A percentile compares a stretch with the other conserved stretches of the same genome.
These are phyloP conservation scores for Phocoena sinus DNA, from an alignment of 2,113 vertebrate species.

Conservation along the genomic window DNA sequence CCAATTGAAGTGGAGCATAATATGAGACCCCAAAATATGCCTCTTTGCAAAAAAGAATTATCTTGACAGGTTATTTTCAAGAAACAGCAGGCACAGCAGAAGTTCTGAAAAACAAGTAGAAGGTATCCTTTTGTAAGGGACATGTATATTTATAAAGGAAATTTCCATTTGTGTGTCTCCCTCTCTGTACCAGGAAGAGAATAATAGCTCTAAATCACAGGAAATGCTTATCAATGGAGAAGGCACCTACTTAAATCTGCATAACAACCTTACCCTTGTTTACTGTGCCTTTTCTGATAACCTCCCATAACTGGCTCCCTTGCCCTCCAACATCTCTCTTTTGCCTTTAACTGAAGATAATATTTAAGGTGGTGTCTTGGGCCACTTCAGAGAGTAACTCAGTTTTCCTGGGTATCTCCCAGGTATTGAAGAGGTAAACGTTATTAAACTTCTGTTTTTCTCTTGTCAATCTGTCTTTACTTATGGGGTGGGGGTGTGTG, in stretches of 20 bases:
- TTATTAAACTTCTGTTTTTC: neutral
- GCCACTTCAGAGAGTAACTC: neutral
- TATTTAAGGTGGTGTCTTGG: neutral
- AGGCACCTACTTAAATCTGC: neutral
- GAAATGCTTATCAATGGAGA: neutral
- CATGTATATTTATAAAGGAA: neutral
- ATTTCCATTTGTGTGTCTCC: neutral
- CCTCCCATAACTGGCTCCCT: neutral
- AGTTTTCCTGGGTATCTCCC: neutral
- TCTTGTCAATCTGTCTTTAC: neutral
- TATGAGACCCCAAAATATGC: neutral
- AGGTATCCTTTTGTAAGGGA: neutral
- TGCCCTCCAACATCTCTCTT: neutral
- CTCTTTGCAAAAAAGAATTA: neutral
- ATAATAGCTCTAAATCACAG: neutral
- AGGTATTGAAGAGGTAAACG: neutral
- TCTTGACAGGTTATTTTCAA: neutral
- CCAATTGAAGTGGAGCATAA: neutral
- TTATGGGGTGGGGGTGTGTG: neutral
- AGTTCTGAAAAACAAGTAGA: neutral
- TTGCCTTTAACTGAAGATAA: neutral
- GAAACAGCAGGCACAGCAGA: neutral
- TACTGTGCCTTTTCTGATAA: neutral
- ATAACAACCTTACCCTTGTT: neutral
- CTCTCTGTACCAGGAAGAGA: neutral